Evolutionary conservation across 2,888 invertebrate species (phyloP), one percentile per base, ranked within the genome.

Genomic region (Xestoiulus laeticollis): DNA sequence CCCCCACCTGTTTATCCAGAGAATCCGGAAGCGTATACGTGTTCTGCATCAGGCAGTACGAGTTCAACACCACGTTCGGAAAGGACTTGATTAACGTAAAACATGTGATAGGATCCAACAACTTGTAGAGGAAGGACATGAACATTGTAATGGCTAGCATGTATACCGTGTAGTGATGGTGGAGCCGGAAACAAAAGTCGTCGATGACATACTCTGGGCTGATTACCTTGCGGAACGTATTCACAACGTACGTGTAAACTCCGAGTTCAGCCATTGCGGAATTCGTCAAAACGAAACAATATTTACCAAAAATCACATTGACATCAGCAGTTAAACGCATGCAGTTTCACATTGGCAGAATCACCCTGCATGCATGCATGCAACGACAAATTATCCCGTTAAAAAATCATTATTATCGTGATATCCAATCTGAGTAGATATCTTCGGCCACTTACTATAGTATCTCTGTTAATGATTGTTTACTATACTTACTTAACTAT

Each of bases 1-100:
- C 86, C 6, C 90, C 90, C 0, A 90, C 88, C 16, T 89, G 89
- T 30, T 89, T 89, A 78, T 90, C 89, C 85, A 90, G 88, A 0
- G 90, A 90, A 22, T 89, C 88, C 1, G 90, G 90, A 12, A 90
- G 87, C 16, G 89, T 89, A 84, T 89, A 90, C n/a, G 90, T 90
- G 30, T 90, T 84, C 87, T 90, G 90, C 86, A 90, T 90, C 90
- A 32, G 48, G 32, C 86, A 86, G 86, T 86, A 86, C 8, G 86
- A 33, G 30, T 86, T 86, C 22, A 86, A 30, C 22, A 86, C 48
- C n/a, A 14, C 30, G 33, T 22, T 26, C 19, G 86, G 86, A 14
- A 86, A n/a, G 12, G 22, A 19, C n/a, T 33, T 33, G 32, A 1
- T 16, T 12, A 48, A 8, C 22, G 86, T 44, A 53, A 44, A 86